phyloP scores from a whole-genome alignment of 1,140 invertebrate species.

The Aphelenchoides fujianensis region DNA sequence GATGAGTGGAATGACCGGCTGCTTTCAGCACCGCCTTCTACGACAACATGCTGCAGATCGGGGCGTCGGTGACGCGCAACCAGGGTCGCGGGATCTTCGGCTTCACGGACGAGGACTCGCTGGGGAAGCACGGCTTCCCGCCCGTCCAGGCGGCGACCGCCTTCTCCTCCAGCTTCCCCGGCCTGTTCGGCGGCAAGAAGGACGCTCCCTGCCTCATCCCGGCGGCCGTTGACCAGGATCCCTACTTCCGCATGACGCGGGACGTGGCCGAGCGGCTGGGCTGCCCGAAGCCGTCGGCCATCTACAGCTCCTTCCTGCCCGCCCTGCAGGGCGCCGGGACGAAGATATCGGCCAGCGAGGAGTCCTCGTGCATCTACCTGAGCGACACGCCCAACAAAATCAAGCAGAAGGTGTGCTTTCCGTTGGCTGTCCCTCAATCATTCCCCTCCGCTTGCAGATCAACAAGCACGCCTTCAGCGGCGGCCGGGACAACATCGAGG shows the following conservation, averaged over 20 bases:
- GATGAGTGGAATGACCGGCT: no score
- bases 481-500: conserved; percentile 84
- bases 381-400: conserved; percentile 93
- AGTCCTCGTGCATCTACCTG: conserved; percentile 87
- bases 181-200: conserved; percentile 77
- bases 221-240: conserved; percentile 99
- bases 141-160: conserved; percentile 91
- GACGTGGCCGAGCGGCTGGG: conserved; percentile 88
- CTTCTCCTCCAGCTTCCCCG: conserved; percentile 84
- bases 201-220: conserved; percentile 89
- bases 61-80: conserved; percentile 90
- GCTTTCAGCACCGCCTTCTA: conserved; percentile 77
- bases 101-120: conserved; percentile 86
- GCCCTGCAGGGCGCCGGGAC: conserved; percentile 84
- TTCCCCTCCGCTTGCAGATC: conserved; percentile 68
- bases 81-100: conserved; percentile 91
- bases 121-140: conserved; percentile 95
- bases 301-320: conserved; percentile 92
- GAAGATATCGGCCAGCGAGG: conserved; percentile 96
- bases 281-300: conserved; percentile 82
- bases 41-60: conserved; percentile 83
- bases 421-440: conserved; percentile 3
- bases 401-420: conserved; percentile 77
- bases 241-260: conserved; percentile 96
- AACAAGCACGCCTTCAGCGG: conserved; percentile 99